Conservation (phyloP, 1,140 invertebrate species). For the Platyscapa corneri region DNA sequence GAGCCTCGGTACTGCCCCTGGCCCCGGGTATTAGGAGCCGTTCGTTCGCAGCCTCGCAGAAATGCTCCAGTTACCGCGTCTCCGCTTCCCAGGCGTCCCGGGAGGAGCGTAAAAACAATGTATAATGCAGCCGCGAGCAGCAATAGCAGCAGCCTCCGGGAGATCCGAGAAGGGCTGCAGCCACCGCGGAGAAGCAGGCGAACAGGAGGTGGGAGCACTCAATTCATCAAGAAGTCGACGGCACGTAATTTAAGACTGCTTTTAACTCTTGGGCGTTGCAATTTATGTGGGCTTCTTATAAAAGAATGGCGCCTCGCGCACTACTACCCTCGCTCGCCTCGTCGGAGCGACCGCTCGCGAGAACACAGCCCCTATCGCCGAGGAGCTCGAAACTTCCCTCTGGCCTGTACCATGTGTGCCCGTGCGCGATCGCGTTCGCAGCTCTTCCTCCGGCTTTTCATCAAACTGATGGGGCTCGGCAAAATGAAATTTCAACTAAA, state of each 20-base stretch:
- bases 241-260: constrained; percentile 75
- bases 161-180: constrained; percentile 30
- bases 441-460: neutral
- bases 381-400: constrained; percentile 48
- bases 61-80: neutral
- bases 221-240: constrained; percentile 75
- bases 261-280: constrained; percentile 75
- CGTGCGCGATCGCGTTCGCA: neutral
- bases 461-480: neutral
- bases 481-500: neutral
- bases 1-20: neutral
- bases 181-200: neutral
- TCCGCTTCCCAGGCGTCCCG: constrained; percentile 47
- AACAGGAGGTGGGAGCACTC: constrained; percentile 67
- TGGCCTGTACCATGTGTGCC: neutral
- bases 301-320: constrained; percentile 70
- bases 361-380: constrained; percentile 49
- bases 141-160: neutral
- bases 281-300: constrained; percentile 75
- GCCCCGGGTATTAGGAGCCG: constrained; percentile 24
- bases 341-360: neutral
- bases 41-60: constrained; percentile 39
- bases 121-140: constrained; percentile 58
- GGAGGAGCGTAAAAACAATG: constrained; percentile 65
- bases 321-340: constrained; percentile 49